Base-by-base conservation (phyloP, 2,888 invertebrate genomes). In the Halictus ligatus region DNA sequence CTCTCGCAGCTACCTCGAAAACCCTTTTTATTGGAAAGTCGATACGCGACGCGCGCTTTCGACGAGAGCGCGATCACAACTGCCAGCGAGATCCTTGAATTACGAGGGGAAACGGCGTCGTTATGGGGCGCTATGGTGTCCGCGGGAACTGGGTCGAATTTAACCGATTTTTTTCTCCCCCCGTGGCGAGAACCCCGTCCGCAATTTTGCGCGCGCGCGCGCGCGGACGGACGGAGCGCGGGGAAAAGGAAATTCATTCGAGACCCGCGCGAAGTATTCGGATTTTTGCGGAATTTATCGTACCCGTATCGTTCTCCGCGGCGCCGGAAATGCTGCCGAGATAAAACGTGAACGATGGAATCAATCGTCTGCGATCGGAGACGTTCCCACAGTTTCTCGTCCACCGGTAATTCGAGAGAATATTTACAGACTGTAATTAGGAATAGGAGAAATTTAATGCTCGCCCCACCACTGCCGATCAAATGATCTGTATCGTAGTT, bases 11-110 rank as follows among this genome's bases (percentile, higher is more conserved):
- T 25, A 60, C 60, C 25, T 29, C 25, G 25, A 25, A 60, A 43
- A 46, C 46, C 48, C 48, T 73, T 48, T 73, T 73, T 48, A 73
- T 73, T 29, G 48, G 72, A 73, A 73, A 73, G 72, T 73, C 48
- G 46, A 73, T 73, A 73, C 15, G 46, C 29, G 67, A 67, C 35
- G 29, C 48, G 29, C 29, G 72, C 29, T 46, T 29, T 43, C 40
- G 18, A 64, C 60, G 60, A n/a, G 72, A n/a, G 8, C 35, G 67
- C 25, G 60, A 60, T 60, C 60, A 25, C 60, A 60, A 15, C 15
- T 60, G 13, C 18, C 21, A 12, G 18, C 43, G 29, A 50, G 25
- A 60, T 60, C 25, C 60, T 60, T 29, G 60, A 60, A 60, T 60
- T 60, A 60, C 60, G 60, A 60, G 25, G 25, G 25, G 60, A 15